Evolutionary conservation across 2,888 invertebrate species (phyloP).

Genomic region (Bibio marci): DNA sequence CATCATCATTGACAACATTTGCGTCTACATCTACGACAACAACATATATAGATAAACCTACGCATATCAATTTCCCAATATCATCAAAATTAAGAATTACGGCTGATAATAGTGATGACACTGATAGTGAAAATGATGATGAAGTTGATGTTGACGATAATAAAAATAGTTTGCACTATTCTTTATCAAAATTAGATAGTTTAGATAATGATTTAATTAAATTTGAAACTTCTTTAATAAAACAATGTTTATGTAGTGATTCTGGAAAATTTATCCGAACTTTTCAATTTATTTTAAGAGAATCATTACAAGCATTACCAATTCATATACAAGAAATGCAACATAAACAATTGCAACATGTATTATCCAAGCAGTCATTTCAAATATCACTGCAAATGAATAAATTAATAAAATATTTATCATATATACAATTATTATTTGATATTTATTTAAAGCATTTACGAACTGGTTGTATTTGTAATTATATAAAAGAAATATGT

Average conservation of each 20-base stretch:
- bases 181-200: background rate
- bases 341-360: constrained; percentile 25
- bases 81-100: no score
- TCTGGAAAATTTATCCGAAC: constrained; percentile 26
- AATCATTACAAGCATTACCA: no score
- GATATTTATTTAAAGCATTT: constrained; percentile 75
- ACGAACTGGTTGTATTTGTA: constrained; percentile 63
- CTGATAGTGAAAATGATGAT: background rate
- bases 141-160: background rate
- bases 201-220: no score
- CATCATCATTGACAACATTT: constrained; percentile 14
- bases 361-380: constrained; percentile 34
- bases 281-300: no score
- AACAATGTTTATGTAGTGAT: constrained; percentile 63
- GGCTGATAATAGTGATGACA: no score
- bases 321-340: constrained; percentile 50
- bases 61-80: background rate
- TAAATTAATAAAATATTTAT: constrained; percentile 58
- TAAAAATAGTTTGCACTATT: background rate
- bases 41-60: background rate
- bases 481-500: constrained; percentile 61
- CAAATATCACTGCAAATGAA: constrained; percentile 47
- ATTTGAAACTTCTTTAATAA: constrained; percentile 36
- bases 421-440: constrained; percentile 66
- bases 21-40: constrained; percentile 3